A percentile compares a stretch with the other conserved stretches of the same genome.
phyloP scores from a whole-genome alignment of 2,113 vertebrate genomes.

The Hippocampus abdominalis region DNA sequence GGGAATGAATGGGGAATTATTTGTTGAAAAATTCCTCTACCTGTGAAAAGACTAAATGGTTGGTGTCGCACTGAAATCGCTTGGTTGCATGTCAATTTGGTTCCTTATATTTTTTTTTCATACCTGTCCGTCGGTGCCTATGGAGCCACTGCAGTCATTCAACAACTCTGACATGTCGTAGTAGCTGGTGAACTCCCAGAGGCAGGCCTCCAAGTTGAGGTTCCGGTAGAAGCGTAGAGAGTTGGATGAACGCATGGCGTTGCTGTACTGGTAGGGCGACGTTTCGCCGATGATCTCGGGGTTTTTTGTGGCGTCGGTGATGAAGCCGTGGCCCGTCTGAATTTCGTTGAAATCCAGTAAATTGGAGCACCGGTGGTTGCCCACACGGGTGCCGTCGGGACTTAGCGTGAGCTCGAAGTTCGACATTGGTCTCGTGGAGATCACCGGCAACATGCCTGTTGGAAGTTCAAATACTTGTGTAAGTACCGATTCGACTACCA shows the following conservation, averaged over 20 bases:
- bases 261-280: constrained; percentile 76
- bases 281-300: constrained; percentile 76
- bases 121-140: constrained; percentile 78
- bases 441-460: constrained; percentile 80
- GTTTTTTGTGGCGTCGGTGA: constrained; percentile 75
- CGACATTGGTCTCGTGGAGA: constrained; percentile 77
- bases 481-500: neutral
- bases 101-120: neutral
- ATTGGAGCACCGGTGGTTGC: constrained; percentile 83
- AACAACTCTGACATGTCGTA: constrained; percentile 77
- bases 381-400: constrained; percentile 76
- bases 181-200: constrained; percentile 78
- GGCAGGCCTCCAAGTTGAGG: constrained; percentile 77
- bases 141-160: constrained; percentile 70
- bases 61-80: no score
- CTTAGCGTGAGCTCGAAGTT: constrained; percentile 82
- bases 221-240: constrained; percentile 78
- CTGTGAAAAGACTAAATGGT: no score
- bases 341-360: constrained; percentile 81
- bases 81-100: no score
- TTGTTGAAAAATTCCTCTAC: no score
- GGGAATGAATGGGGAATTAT: no score
- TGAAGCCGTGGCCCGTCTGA: constrained; percentile 78
- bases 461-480: neutral
- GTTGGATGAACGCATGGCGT: constrained; percentile 63